Base-by-base conservation (phyloP, 2,113 vertebrate genomes). In the Otis tarda region DNA sequence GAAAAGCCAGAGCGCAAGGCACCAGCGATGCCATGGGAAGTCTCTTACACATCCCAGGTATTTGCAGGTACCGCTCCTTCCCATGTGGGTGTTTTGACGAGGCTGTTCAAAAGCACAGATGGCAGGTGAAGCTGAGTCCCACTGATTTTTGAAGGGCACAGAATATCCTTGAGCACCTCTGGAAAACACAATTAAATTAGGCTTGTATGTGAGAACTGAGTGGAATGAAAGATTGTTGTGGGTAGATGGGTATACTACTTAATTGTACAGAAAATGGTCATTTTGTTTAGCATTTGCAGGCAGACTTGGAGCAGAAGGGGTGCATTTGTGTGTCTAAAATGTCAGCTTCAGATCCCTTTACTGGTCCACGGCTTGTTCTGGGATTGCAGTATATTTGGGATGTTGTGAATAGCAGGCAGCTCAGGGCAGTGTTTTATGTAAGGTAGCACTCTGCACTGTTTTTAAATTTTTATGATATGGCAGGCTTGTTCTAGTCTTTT, bases 391-490 rank as follows among this genome's bases (percentile, higher is more conserved):
- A 15, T 27, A 19, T 93, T 96, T 81, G 68, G 84, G 94, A 76
- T 92, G 80, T 77, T 89, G 91, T 64, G 68, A 94, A 81, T 7
- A 53, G 80, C 33, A 96, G 65, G 65, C 87, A 91, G 81, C n/a
- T 94, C 81, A 85, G 91, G 91, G 95, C 87, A 95, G 69, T 79
- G 83, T 73, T 96, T 94, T 94, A 95, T 91, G 81, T 83, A 93
- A 95, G 87, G 94, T 47, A 74, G 74, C 67, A 59, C 87, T 91
- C 91, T 21, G 53, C 78, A 85, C 90, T 91, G 37, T 65, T 80
- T 95, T 95, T 39, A 95, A 95, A 76, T 67, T 87, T 95, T 95
- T 77, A 95, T 94, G 87, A 85, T 73, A 71, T 56, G 64, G 64
- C 47, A 95, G 79, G 59, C 63, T 85, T 73, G 83, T 69, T 88